phyloP scores from a whole-genome alignment of 2,797 vertebrate species.

The Notamacropus eugenii region DNA sequence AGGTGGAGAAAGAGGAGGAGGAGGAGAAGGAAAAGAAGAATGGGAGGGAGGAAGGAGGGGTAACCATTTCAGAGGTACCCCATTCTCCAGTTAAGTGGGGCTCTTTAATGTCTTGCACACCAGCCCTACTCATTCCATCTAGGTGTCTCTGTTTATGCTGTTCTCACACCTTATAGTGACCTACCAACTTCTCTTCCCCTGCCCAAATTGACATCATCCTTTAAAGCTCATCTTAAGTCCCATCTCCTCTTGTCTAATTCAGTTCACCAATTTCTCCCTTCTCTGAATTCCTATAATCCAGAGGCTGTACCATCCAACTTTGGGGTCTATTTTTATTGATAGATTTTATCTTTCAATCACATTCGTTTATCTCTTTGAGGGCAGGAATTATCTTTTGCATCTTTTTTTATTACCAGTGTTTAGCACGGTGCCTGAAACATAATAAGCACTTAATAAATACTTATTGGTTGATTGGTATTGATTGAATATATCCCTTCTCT shows the following conservation, averaged over 20 bases:
- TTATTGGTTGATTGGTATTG: background rate
- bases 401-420: background rate
- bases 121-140: too few species aligned
- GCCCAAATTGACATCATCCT: constrained; percentile 4
- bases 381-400: background rate
- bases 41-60: too few species aligned
- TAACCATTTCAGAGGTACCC: too few species aligned
- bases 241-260: background rate
- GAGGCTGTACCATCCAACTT: background rate
- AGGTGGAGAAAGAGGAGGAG: too few species aligned
- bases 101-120: background rate
- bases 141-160: too few species aligned
- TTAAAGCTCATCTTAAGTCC: background rate
- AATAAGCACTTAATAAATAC: too few species aligned
- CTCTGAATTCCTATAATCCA: background rate
- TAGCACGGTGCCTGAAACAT: background rate
- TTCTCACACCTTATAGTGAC: too few species aligned
- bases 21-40: too few species aligned
- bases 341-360: constrained; percentile 9
- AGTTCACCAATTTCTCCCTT: background rate
- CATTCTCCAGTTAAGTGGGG: background rate
- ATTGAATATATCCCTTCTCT: background rate
- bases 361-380: background rate
- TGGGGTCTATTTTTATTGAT: background rate
- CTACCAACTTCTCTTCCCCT: background rate